Evolutionary conservation across 2,888 invertebrate species (phyloP).

Genomic region (Leptinotarsa peninsularis): DNA sequence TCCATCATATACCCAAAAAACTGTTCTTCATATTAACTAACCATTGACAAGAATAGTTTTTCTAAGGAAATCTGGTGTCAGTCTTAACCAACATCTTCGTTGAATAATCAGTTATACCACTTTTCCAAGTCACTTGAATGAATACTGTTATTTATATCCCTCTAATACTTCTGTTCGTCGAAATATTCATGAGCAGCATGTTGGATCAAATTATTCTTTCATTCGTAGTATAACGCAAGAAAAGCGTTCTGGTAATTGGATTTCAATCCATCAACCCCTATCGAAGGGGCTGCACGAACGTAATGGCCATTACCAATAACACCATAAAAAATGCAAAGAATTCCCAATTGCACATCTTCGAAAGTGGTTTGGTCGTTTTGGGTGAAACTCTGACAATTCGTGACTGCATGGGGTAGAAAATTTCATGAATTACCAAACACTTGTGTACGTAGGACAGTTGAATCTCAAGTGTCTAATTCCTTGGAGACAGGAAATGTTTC

Average conservation of each 20-base stretch:
- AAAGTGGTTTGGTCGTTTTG: slow-evolving; percentile 55
- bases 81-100: no score
- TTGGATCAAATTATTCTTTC: slow-evolving; percentile 1
- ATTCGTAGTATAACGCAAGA: slow-evolving; percentile 19
- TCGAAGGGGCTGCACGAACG: slow-evolving; percentile 40
- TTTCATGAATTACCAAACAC: slow-evolving; percentile 9
- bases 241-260: slow-evolving; percentile 35
- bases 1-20: no score
- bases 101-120: not conserved
- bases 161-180: not conserved
- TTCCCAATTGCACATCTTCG: slow-evolving; percentile 54
- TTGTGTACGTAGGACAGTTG: not conserved
- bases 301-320: slow-evolving; percentile 57
- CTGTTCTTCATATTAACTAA: no score
- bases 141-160: not conserved
- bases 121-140: no score
- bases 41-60: no score
- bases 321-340: slow-evolving; percentile 55
- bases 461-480: not conserved
- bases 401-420: slow-evolving; percentile 39
- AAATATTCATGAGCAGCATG: slow-evolving; percentile 7
- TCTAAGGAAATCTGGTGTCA: no score
- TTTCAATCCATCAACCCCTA: slow-evolving; percentile 45
- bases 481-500: no score
- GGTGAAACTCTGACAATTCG: slow-evolving; percentile 54